phyloP scores from a whole-genome alignment of 2,888 invertebrate species.

The Melipona bicolor region DNA sequence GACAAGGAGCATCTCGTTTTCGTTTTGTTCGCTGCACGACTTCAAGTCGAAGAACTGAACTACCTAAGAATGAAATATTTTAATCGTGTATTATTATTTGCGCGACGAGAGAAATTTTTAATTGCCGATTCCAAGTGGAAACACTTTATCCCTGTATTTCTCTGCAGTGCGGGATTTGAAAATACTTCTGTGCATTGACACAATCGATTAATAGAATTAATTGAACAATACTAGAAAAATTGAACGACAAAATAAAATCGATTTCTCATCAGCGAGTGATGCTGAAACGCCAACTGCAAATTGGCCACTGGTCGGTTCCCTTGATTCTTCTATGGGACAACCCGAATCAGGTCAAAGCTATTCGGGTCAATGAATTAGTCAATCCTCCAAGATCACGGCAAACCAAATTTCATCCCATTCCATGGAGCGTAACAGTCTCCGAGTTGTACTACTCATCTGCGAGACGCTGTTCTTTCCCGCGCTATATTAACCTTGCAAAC shows the following conservation, averaged over 20 bases:
- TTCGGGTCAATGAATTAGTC: constrained; percentile 61
- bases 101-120: no score
- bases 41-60: neutral
- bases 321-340: constrained; percentile 52
- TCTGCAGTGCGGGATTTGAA: no score
- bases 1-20: neutral
- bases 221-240: neutral
- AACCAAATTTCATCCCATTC: constrained; percentile 49
- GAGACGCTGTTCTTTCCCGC: neutral
- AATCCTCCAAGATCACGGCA: constrained; percentile 44
- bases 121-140: no score
- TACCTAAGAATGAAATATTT: neutral
- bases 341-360: constrained; percentile 60
- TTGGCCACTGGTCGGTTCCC: constrained; percentile 38
- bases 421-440: constrained; percentile 36
- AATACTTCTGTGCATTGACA: no score
- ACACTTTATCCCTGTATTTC: no score
- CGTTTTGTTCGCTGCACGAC: neutral
- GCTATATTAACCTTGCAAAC: neutral
- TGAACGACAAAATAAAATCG: neutral
- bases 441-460: constrained; percentile 17
- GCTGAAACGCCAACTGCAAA: constrained; percentile 25
- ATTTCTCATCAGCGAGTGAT: constrained; percentile 15
- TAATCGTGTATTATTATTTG: neutral
- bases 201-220: neutral